Percentiles rank a stretch among this genome's conserved stretches.
These are phyloP conservation scores for Oscheius myriophilus DNA, from an alignment of 2,888 invertebrate genomes.

Conservation along the genomic window DNA sequence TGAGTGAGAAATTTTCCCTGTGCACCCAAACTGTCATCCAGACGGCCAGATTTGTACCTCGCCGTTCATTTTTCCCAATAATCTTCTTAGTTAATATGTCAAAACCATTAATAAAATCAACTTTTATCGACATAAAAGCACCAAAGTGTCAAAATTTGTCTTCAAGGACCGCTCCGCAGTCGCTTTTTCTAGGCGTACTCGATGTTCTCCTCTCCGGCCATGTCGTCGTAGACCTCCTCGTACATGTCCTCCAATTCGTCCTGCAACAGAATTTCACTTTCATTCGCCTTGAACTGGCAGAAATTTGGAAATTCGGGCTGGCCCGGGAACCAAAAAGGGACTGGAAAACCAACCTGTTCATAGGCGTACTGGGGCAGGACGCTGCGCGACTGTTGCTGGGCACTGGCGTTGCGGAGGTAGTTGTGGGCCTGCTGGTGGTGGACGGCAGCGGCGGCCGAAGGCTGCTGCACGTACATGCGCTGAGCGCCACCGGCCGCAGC, in stretches of 20 bases:
- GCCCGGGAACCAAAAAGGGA: not conserved
- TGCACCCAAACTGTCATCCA: no score
- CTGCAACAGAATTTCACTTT: not conserved
- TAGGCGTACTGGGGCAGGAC: slow-evolving; percentile 10
- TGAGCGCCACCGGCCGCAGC: no score
- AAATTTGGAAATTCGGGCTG: no score
- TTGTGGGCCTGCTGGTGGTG: no score
- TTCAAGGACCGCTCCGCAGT: not conserved
- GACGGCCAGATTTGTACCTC: no score
- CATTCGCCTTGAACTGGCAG: no score
- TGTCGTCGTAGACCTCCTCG: slow-evolving; percentile 26
- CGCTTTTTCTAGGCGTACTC: slow-evolving; percentile 1
- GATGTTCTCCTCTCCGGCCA: slow-evolving; percentile 6
- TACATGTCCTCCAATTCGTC: slow-evolving; percentile 5
- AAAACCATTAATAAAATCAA: no score
- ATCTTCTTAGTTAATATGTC: no score
- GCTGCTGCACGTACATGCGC: not conserved
- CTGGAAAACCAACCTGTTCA: not conserved
- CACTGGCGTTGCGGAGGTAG: not conserved
- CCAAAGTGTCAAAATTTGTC: slow-evolving; percentile 3
- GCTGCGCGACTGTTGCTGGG: not conserved
- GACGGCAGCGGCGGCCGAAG: not conserved
- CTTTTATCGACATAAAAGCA: slow-evolving; percentile 1
- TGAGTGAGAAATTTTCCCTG: no score
- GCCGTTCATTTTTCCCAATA: no score